Evolutionary conservation across 2,888 invertebrate genomes (phyloP), one percentile per base, ranked within the genome.

Genomic region (Andrena trimmerana): DNA sequence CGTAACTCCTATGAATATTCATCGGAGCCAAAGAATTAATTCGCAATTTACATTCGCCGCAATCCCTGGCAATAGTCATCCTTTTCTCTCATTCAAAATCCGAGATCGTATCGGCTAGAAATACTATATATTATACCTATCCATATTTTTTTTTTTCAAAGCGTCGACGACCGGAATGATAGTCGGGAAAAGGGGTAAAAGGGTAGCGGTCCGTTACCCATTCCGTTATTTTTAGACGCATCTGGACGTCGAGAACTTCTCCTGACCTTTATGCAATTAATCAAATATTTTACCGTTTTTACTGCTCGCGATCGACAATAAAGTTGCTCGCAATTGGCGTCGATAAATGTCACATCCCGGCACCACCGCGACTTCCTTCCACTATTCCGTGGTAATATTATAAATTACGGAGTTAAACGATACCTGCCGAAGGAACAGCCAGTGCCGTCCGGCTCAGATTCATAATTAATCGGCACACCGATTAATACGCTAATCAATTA

Each of bases 11-110:
- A 72, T 72, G 72, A 59, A 78, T 78, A 78, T 78, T 72, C 66
- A 72, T 66, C 72, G 59, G 16, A 0, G 59, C 50, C 65, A 31
- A 27, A 4, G 77, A 77, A 72, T 66, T 65, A 59, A 77, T 72
- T 77, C 42, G 36, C 66, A 60, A 78, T 78, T 72, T 60, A 29
- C 77, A 78, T 72, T 72, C 59, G 50, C 60, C 42, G 66, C 59
- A 65, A n/a, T 6, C 13, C 16, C 13, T 52, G 36, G 13, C 31
- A 20, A 48, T 24, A 33, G 50, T 16, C 31, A 50, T 27, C 57
- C 36, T 10, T 42, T 42, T 29, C 27, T 29, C 50, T 60, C n/a
- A 8, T 36, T 31, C 31, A 8, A 54, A 54, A 57, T 57, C 63
- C 7, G 7, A 24, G 72, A 66, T 77, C 77, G 48, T 57, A 48